Evolutionary conservation across 2,888 invertebrate genomes (phyloP).

Genomic region (Tenthredo scrophulariae): DNA sequence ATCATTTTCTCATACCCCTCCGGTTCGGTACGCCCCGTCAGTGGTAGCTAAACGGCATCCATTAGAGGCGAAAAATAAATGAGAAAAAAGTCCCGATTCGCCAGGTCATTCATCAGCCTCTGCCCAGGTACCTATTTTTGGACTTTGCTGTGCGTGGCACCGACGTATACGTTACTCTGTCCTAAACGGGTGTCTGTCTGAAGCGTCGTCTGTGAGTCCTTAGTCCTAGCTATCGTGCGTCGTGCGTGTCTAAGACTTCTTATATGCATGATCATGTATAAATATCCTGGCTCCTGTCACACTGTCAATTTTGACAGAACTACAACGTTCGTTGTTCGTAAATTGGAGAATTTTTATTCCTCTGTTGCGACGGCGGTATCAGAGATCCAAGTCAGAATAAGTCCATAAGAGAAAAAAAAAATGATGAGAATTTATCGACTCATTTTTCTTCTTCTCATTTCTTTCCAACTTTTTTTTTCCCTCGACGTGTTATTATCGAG

Average conservation of each 20-base stretch:
- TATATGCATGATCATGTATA: not conserved
- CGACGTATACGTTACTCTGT: slow-evolving; percentile 28
- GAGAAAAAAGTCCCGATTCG: slow-evolving; percentile 43
- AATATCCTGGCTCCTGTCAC: not conserved
- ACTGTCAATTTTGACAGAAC: slow-evolving; percentile 5
- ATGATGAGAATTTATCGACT: not conserved
- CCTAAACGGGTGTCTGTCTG: slow-evolving; percentile 47
- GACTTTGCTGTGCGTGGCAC: slow-evolving; percentile 39
- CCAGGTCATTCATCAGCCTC: slow-evolving; percentile 48
- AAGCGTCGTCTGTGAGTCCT: not conserved
- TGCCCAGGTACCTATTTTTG: slow-evolving; percentile 35
- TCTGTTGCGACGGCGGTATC: not conserved
- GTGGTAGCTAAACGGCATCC: slow-evolving; percentile 48
- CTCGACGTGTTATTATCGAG: not conserved
- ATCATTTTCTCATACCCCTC: slow-evolving; percentile 33
- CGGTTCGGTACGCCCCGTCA: slow-evolving; percentile 19
- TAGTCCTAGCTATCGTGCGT: not conserved
- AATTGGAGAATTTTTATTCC: not conserved
- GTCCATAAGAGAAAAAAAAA: not conserved
- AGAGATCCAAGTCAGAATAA: not conserved
- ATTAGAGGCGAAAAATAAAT: slow-evolving; percentile 48
- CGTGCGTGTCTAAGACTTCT: not conserved
- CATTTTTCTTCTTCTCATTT: not conserved
- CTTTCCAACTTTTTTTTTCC: not conserved
- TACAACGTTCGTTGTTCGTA: not conserved